Conservation (phyloP, 2,797 vertebrate species). For the Numenius phaeopus region DNA sequence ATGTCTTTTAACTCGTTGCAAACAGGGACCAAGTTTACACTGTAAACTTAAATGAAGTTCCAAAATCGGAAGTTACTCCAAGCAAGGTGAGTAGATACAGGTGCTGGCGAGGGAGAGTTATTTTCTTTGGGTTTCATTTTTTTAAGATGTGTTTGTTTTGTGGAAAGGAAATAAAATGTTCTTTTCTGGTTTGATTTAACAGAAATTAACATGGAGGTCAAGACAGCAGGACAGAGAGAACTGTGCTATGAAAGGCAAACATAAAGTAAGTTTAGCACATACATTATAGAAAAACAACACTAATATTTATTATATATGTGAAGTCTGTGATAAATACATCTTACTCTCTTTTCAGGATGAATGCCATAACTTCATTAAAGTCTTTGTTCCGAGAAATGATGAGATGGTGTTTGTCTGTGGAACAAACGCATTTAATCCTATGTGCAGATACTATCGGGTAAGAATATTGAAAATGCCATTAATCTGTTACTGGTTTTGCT, state of each 20-base stretch:
- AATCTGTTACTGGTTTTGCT: not conserved
- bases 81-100: constrained; percentile 88
- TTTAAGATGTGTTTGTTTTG: not conserved
- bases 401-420: constrained; percentile 98
- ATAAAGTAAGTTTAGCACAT: constrained; percentile 86
- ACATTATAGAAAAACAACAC: not conserved
- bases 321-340: not conserved
- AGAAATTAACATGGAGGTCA: constrained; percentile 98
- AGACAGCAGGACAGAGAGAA: constrained; percentile 93
- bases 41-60: constrained; percentile 95
- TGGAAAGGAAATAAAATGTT: constrained; percentile 25
- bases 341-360: constrained; percentile 88
- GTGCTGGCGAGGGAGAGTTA: not conserved
- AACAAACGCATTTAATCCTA: constrained; percentile 98
- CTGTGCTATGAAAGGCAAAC: constrained; percentile 98
- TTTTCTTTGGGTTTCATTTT: not conserved
- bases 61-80: constrained; percentile 94
- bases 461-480: constrained; percentile 47
- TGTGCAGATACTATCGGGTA: constrained; percentile 98
- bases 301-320: not conserved
- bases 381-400: constrained; percentile 96
- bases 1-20: constrained; percentile 36
- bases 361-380: constrained; percentile 99
- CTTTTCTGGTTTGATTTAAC: constrained; percentile 64
- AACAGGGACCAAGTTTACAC: constrained; percentile 98